Conservation (phyloP, 92 coral and sea anemone species). For the Phenganax marumi region DNA sequence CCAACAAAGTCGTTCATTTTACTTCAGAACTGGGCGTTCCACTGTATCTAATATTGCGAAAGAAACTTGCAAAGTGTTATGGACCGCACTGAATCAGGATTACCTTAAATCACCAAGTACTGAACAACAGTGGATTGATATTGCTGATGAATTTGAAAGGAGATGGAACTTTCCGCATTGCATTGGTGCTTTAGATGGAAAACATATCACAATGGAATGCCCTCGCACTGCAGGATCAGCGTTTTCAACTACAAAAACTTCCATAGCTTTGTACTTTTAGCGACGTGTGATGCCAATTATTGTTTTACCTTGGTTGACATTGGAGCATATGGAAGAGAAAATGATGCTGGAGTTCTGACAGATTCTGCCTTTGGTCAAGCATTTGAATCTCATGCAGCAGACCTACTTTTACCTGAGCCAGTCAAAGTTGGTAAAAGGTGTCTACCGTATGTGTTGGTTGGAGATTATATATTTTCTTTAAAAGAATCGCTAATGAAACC, state of each 20-base stretch:
- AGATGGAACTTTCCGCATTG: constrained; percentile 28
- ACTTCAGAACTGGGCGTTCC: constrained; percentile 30
- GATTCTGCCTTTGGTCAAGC: constrained; percentile 39
- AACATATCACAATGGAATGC: constrained; percentile 57
- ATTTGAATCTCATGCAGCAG: constrained; percentile 32
- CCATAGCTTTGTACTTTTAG: constrained; percentile 56
- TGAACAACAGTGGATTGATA: constrained; percentile 22
- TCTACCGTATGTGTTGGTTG: constrained; percentile 46
- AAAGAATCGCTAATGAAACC: neutral
- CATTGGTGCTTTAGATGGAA: too few species aligned
- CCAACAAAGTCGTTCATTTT: constrained; percentile 31
- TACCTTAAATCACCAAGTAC: constrained; percentile 34
- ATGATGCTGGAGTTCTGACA: constrained; percentile 51
- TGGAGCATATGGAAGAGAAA: constrained; percentile 53
- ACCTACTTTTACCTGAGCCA: constrained; percentile 36
- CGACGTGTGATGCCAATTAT: constrained; percentile 58
- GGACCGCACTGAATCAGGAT: constrained; percentile 34
- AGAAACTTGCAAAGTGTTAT: constrained; percentile 19
- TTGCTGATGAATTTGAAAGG: constrained; percentile 24
- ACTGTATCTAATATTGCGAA: constrained; percentile 38
- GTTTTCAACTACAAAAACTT: constrained; percentile 52
- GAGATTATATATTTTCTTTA: constrained; percentile 51
- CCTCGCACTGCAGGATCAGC: constrained; percentile 55
- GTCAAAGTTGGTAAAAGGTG: constrained; percentile 19
- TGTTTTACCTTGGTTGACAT: constrained; percentile 55